A percentile compares a stretch with the other conserved stretches of the same genome.
Evolutionary conservation across 2,888 invertebrate species (phyloP).

Genomic region (Serrognathus titanus): DNA sequence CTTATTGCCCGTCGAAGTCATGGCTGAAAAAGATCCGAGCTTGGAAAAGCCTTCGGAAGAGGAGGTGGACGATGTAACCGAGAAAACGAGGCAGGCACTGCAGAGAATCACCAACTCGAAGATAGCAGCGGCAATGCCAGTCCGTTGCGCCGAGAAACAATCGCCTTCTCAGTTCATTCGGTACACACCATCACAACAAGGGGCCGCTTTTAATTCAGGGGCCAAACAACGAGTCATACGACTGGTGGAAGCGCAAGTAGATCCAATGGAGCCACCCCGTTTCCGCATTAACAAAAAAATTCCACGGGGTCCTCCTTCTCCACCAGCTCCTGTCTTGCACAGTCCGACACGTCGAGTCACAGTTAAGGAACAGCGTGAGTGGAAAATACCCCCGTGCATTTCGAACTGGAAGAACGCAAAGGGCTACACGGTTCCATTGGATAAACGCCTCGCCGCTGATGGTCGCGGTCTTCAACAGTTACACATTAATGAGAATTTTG

Average conservation of each 20-base stretch:
- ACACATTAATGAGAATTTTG: constrained; percentile 99
- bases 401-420: constrained; percentile 99
- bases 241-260: constrained; percentile 89
- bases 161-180: constrained; percentile 41
- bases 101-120: constrained; percentile 86
- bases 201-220: constrained; percentile 89
- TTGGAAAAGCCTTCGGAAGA: constrained; percentile 88
- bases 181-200: constrained; percentile 98
- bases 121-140: constrained; percentile 96
- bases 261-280: constrained; percentile 98
- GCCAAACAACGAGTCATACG: constrained; percentile 97
- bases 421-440: constrained; percentile 94
- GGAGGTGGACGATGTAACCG: constrained; percentile 82
- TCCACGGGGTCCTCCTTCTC: constrained; percentile 96
- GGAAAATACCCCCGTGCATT: constrained; percentile 99
- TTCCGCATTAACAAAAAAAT: constrained; percentile 99
- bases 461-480: constrained; percentile 95
- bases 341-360: constrained; percentile 97
- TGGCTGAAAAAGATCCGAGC: constrained; percentile 86
- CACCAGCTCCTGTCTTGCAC: constrained; percentile 97
- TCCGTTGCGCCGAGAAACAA: constrained; percentile 88
- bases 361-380: constrained; percentile 98
- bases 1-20: constrained; percentile 84
- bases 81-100: constrained; percentile 81
- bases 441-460: constrained; percentile 97